Conservation (phyloP, 2,797 vertebrate genomes). For the Clarias pachynema region DNA sequence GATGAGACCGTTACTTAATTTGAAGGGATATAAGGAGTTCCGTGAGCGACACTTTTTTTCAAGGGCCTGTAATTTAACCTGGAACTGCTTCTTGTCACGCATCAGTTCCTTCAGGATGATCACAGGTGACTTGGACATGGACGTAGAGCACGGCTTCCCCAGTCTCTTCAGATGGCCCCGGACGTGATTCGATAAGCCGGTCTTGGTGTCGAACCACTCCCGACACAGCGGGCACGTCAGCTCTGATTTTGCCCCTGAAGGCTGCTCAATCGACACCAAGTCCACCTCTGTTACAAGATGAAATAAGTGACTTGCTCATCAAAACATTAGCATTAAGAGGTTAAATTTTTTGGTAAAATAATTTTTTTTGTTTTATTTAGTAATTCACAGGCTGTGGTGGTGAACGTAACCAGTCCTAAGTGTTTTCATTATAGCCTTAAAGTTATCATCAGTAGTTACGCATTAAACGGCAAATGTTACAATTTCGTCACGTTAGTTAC, state of each 20-base stretch:
- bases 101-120: conserved; percentile 94
- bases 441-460: too few species aligned
- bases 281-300: conserved; percentile 40
- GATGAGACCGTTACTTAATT: conserved; percentile 42
- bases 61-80: conserved; percentile 90
- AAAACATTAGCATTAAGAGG: not conserved
- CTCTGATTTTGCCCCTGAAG: conserved; percentile 66
- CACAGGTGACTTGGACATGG: conserved; percentile 92
- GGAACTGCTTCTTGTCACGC: conserved; percentile 95
- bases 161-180: conserved; percentile 97
- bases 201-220: conserved; percentile 95
- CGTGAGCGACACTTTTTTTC: conserved; percentile 87
- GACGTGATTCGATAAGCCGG: conserved; percentile 97
- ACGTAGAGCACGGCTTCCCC: conserved; percentile 81
- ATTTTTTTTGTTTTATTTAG: too few species aligned
- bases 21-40: conserved; percentile 34
- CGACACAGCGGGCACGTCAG: conserved; percentile 93
- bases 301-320: not conserved
- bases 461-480: not conserved
- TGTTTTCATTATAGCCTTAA: not conserved
- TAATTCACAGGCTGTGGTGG: not conserved
- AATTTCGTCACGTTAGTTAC: not conserved
- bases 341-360: too few species aligned
- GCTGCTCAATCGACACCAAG: not conserved
- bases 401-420: not conserved